phyloP scores from a whole-genome alignment of 2,797 vertebrate genomes.

The Potorous gilbertii region DNA sequence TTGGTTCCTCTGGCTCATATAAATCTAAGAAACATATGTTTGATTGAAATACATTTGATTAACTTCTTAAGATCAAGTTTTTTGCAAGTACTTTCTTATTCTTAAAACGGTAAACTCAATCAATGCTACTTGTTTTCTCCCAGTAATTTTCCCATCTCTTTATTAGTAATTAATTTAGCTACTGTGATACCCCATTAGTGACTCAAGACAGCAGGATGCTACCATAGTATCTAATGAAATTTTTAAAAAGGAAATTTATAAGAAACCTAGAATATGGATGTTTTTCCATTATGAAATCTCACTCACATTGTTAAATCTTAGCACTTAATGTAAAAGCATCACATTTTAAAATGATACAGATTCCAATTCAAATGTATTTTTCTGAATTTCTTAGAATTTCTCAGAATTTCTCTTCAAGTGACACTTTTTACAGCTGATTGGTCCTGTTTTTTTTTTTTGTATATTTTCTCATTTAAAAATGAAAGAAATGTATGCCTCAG shows the following conservation, averaged over 20 bases:
- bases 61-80: conserved; percentile 43
- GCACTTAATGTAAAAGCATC: neutral
- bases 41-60: conserved; percentile 21
- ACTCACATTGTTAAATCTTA: neutral
- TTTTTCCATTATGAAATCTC: conserved; percentile 23
- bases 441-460: neutral
- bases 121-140: conserved; percentile 22
- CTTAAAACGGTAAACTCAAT: neutral
- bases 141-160: conserved; percentile 42
- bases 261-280: conserved; percentile 37
- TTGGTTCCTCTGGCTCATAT: neutral
- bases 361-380: neutral
- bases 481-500: neutral
- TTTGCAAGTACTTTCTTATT: conserved; percentile 18
- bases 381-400: neutral
- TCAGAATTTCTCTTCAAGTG: neutral
- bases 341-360: neutral
- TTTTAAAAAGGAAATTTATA: conserved; percentile 43
- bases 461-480: neutral
- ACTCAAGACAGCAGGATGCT: conserved; percentile 2
- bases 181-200: neutral
- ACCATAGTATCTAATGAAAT: neutral
- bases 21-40: conserved; percentile 15
- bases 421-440: neutral
- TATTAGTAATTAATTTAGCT: conserved; percentile 1